These are phyloP conservation scores for Trachelus iudaicus DNA, from an alignment of 2,888 invertebrate species.

Conservation along the genomic window DNA sequence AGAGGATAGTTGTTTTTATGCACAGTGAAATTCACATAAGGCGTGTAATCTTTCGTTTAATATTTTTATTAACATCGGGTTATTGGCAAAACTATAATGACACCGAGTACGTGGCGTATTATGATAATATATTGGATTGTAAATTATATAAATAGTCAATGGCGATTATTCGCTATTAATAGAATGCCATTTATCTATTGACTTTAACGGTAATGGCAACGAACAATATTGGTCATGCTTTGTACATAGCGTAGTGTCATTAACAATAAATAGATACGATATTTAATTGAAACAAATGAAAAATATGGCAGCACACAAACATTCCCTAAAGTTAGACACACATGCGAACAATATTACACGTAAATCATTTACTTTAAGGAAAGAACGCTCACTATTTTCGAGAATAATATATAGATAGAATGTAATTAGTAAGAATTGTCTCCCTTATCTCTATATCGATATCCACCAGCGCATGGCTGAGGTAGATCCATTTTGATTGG, in stretches of 20 bases:
- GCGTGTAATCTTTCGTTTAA: background rate
- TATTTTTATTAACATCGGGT: background rate
- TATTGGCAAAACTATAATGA: background rate
- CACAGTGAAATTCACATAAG: background rate
- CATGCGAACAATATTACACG: background rate
- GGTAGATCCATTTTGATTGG: background rate
- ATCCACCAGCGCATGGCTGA: background rate
- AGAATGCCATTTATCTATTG: background rate
- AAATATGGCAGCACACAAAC: background rate
- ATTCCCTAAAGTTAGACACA: background rate
- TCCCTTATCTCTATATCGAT: background rate
- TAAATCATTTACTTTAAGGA: background rate
- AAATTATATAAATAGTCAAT: background rate
- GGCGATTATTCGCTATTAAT: background rate
- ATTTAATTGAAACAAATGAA: background rate
- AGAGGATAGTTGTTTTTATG: background rate
- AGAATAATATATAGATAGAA: background rate
- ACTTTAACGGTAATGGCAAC: background rate
- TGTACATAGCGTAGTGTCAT: background rate
- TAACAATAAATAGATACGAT: background rate
- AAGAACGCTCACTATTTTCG: background rate
- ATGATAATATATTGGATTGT: background rate
- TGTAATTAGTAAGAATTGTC: background rate
- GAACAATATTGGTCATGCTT: background rate
- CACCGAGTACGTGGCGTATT: background rate